Evolutionary conservation across 37 sponge, comb jelly and placozoan genomes (phyloP).

Genomic region (Lycopodina hypogea): DNA sequence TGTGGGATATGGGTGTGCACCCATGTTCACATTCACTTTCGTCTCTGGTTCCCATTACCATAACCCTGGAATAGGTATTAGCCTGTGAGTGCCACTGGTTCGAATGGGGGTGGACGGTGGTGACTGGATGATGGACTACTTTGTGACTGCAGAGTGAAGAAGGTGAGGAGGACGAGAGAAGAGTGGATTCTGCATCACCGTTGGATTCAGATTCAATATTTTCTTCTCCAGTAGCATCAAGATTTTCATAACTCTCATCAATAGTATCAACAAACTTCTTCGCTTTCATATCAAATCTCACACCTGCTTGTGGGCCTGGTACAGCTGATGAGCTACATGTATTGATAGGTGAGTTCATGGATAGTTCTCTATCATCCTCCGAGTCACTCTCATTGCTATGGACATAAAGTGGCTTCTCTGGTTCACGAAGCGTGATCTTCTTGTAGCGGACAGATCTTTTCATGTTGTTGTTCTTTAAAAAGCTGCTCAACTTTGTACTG

Average conservation of each 20-base stretch:
- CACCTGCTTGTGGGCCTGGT: neutral
- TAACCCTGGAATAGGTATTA: slow-evolving; percentile 36
- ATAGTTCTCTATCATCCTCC: slow-evolving; percentile 20
- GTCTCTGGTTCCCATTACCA: slow-evolving; percentile 10
- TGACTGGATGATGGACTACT: neutral
- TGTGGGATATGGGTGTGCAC: too few species aligned
- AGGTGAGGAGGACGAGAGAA: too few species aligned
- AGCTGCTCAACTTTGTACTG: neutral
- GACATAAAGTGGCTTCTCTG: slow-evolving; percentile 34
- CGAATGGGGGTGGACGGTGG: neutral
- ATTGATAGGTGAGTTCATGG: neutral
- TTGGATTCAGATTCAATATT: neutral
- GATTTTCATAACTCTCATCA: neutral
- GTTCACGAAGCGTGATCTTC: slow-evolving; percentile 23
- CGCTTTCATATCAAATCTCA: neutral
- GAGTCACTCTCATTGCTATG: neutral
- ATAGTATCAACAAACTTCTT: neutral
- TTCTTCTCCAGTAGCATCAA: neutral
- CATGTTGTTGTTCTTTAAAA: neutral
- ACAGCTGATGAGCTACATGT: neutral
- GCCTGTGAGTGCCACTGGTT: neutral
- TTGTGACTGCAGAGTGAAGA: too few species aligned
- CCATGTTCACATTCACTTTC: too few species aligned
- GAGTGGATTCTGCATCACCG: too few species aligned
- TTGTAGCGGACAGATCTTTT: slow-evolving; percentile 34